Evolutionary conservation across 1,140 invertebrate species (phyloP).

Genomic region (Bombus polaris): DNA sequence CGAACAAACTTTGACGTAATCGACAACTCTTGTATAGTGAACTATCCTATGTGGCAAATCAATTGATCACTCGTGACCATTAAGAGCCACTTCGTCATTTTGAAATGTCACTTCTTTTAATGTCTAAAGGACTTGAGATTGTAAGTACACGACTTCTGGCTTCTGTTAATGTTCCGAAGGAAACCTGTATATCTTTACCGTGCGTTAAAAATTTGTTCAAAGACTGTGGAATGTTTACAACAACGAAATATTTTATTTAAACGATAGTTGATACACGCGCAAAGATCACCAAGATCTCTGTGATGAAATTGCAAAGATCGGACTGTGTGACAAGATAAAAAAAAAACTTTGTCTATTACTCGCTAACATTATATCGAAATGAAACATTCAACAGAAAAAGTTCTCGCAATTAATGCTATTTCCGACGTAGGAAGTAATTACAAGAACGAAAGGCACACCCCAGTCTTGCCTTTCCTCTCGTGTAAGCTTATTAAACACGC

Average conservation of each 20-base stretch:
- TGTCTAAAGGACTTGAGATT: too few species aligned
- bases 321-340: too few species aligned
- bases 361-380: neutral
- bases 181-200: too few species aligned
- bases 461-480: neutral
- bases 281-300: too few species aligned
- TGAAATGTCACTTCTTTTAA: neutral
- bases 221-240: too few species aligned
- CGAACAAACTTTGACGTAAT: neutral
- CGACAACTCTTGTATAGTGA: neutral
- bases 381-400: neutral
- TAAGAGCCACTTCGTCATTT: neutral
- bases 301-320: too few species aligned
- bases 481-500: slow-evolving; percentile 1
- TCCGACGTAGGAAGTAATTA: slow-evolving; percentile 8
- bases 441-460: neutral
- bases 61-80: neutral
- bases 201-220: too few species aligned
- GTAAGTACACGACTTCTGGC: too few species aligned
- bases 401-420: slow-evolving; percentile 17
- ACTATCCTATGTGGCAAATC: neutral
- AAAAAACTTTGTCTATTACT: too few species aligned
- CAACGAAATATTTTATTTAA: too few species aligned
- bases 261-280: too few species aligned
- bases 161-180: too few species aligned